Evolutionary conservation across 2,797 vertebrate species (phyloP).

Genomic region (Eulemur rubriventer): DNA sequence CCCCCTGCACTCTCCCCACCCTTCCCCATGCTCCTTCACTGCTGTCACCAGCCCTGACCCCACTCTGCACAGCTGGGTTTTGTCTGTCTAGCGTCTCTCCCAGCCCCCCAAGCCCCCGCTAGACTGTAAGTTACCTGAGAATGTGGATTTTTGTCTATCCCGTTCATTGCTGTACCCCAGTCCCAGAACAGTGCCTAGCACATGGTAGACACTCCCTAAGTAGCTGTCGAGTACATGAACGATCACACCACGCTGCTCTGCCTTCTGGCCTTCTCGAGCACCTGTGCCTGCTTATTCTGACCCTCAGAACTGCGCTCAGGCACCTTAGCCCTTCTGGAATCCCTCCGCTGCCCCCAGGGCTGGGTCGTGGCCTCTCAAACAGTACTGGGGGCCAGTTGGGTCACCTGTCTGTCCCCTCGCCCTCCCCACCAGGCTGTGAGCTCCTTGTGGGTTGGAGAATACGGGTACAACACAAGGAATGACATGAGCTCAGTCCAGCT

Average conservation of each 20-base stretch:
- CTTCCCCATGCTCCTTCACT: not conserved
- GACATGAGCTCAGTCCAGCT: not conserved
- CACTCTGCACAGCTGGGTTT: not conserved
- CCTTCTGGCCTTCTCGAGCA: not conserved
- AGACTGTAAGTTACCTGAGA: not conserved
- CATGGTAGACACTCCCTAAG: fast-evolving
- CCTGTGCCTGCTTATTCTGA: fast-evolving
- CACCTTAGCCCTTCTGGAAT: not conserved
- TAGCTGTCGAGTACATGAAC: not conserved
- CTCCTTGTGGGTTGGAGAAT: not conserved
- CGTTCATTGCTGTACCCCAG: too few species aligned
- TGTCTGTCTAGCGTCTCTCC: not conserved
- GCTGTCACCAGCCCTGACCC: fast-evolving
- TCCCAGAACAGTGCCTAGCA: not conserved
- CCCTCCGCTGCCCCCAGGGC: not conserved
- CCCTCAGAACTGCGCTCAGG: not conserved
- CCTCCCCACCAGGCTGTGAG: not conserved
- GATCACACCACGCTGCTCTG: fast-evolving
- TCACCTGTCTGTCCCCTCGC: not conserved
- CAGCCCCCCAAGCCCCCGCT: not conserved
- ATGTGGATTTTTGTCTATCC: not conserved
- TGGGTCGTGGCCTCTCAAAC: not conserved
- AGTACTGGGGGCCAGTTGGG: too few species aligned
- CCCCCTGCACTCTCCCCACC: not conserved
- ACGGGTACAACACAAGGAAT: not conserved